Percentiles rank a stretch among this genome's conserved stretches.
Conservation (phyloP, 2,797 vertebrate species). For the Thunnus albacares region DNA sequence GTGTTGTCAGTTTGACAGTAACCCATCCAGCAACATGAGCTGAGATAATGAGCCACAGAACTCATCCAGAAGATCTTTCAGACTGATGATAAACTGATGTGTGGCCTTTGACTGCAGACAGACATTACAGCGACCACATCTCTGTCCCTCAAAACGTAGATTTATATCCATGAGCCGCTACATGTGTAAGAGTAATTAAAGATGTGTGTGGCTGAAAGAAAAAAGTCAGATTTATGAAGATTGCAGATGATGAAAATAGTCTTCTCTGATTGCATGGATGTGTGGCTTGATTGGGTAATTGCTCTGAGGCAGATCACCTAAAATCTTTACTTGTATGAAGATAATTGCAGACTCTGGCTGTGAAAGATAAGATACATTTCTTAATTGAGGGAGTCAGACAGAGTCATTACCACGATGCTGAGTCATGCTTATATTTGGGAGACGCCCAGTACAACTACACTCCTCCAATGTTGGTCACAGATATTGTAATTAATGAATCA, state of each 20-base stretch:
- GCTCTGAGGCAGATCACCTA: not conserved
- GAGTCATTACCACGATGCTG: not conserved
- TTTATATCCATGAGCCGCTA: slow-evolving; percentile 22
- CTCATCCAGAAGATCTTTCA: slow-evolving; percentile 2
- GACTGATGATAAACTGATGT: slow-evolving; percentile 9
- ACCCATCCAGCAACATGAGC: slow-evolving; percentile 1
- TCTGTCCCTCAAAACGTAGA: not conserved
- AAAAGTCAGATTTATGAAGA: not conserved
- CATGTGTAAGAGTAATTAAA: slow-evolving; percentile 5
- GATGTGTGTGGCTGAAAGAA: not conserved
- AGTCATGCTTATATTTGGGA: slow-evolving; percentile 13
- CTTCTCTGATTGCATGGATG: slow-evolving; percentile 10
- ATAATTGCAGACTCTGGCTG: not conserved
- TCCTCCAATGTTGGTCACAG: slow-evolving; percentile 13
- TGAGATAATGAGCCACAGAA: slow-evolving; percentile 26
- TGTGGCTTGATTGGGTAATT: not conserved
- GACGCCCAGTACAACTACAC: slow-evolving; percentile 6
- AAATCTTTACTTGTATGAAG: not conserved
- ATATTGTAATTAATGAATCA: not conserved
- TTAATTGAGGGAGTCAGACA: not conserved
- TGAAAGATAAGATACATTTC: not conserved
- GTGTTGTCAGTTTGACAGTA: not conserved
- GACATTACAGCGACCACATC: not conserved
- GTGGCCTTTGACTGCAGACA: slow-evolving; percentile 16
- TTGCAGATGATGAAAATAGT: slow-evolving; percentile 9